Percentiles rank a stretch among this genome's conserved stretches.
Evolutionary conservation across 2,797 vertebrate species (phyloP).

Genomic region (Notolabrus celidotus): DNA sequence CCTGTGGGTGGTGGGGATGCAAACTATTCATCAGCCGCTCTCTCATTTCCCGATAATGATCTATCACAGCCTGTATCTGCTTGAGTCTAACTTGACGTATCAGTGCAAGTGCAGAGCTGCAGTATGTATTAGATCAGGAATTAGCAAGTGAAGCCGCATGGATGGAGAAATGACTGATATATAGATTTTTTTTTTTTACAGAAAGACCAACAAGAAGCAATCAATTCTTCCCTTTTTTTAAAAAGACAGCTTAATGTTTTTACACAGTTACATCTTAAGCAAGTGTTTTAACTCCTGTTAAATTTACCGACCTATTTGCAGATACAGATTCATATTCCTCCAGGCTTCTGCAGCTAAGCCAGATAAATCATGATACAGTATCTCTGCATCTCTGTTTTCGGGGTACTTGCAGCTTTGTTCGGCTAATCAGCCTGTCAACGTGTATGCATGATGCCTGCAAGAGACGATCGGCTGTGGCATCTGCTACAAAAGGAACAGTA

Average conservation of each 20-base stretch:
- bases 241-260: slow-evolving; percentile 37
- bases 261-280: slow-evolving; percentile 20
- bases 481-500: slow-evolving; percentile 51
- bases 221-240: slow-evolving; percentile 32
- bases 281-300: slow-evolving; percentile 12
- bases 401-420: slow-evolving; percentile 33
- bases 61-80: slow-evolving; percentile 64
- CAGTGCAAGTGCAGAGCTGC: slow-evolving; percentile 46
- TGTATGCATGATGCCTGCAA: slow-evolving; percentile 37
- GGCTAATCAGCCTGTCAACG: slow-evolving; percentile 65
- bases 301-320: slow-evolving; percentile 34
- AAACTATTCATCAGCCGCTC: slow-evolving; percentile 65
- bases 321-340: slow-evolving; percentile 20
- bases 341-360: slow-evolving; percentile 16
- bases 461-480: slow-evolving; percentile 55
- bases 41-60: slow-evolving; percentile 69
- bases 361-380: slow-evolving; percentile 22
- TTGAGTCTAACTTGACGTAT: slow-evolving; percentile 58
- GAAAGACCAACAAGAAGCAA: slow-evolving; percentile 41
- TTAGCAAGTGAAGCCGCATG: slow-evolving; percentile 46
- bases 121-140: slow-evolving; percentile 62
- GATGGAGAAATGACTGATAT: slow-evolving; percentile 57
- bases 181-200: slow-evolving; percentile 58
- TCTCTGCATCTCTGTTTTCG: slow-evolving; percentile 42
- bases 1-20: slow-evolving; percentile 48